These are phyloP conservation scores for Volucella inanis DNA, from an alignment of 2,888 invertebrate species.

Conservation along the genomic window DNA sequence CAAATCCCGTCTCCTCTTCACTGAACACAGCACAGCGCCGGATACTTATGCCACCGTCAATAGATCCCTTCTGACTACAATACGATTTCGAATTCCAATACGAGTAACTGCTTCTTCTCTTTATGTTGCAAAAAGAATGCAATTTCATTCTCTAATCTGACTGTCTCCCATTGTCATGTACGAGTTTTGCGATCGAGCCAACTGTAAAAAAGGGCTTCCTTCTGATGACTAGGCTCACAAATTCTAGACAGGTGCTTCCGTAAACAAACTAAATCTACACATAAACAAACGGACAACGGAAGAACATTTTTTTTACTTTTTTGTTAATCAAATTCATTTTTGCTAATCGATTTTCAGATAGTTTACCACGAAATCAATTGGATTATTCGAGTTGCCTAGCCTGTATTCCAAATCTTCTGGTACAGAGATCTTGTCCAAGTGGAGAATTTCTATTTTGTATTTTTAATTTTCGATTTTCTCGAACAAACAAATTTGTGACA, in stretches of 20 bases:
- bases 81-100: too few relatives aligned
- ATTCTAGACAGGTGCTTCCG: neutral
- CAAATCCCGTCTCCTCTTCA: constrained; percentile 6
- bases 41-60: neutral
- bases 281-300: constrained; percentile 19
- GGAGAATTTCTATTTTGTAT: constrained; percentile 19
- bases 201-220: too few relatives aligned
- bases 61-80: constrained; percentile 20
- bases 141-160: constrained; percentile 48
- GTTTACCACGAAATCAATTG: constrained; percentile 56
- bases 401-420: too few relatives aligned
- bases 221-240: too few relatives aligned
- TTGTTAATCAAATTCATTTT: constrained; percentile 15
- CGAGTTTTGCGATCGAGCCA: neutral
- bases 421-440: too few relatives aligned
- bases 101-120: constrained; percentile 44
- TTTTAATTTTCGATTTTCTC: constrained; percentile 17
- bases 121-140: constrained; percentile 40
- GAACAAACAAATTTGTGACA: constrained; percentile 66
- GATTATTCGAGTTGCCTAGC: neutral
- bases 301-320: constrained; percentile 1
- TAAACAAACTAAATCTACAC: constrained; percentile 41
- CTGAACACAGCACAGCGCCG: constrained; percentile 2
- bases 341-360: constrained; percentile 61
- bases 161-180: neutral